These are phyloP conservation scores for Neodiprion lecontei DNA, from an alignment of 1,140 invertebrate genomes.

Conservation along the genomic window DNA sequence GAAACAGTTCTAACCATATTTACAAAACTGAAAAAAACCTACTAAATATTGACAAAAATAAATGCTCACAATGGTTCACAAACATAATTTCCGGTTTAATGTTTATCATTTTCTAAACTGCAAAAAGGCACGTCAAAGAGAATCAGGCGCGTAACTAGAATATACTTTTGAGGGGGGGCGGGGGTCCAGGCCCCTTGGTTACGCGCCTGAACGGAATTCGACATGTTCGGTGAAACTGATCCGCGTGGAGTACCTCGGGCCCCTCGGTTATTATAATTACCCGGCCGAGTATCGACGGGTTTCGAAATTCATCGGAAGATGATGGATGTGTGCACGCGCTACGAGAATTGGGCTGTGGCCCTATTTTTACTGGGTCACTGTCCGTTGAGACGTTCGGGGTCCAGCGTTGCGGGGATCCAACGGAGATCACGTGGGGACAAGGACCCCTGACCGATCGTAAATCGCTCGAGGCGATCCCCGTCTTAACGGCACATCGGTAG, in stretches of 20 bases:
- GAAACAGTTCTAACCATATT: no score
- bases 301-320: slow-evolving; percentile 44
- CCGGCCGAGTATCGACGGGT: slow-evolving; percentile 3
- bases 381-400: not conserved
- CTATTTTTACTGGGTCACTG: slow-evolving; percentile 1
- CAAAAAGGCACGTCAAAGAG: no score
- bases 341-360: slow-evolving; percentile 6
- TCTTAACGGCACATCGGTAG: slow-evolving; percentile 6
- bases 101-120: no score
- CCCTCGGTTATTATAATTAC: not conserved
- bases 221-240: not conserved
- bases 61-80: no score
- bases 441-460: slow-evolving; percentile 1
- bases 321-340: slow-evolving; percentile 37
- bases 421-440: not conserved
- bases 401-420: not conserved
- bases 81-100: no score
- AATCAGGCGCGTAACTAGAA: no score
- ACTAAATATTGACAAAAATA: no score
- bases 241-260: not conserved
- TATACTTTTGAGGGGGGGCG: no score
- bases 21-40: no score
- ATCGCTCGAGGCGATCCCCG: not conserved
- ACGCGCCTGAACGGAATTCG: no score
- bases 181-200: no score